Base-by-base conservation (phyloP, 1,140 invertebrate species). In the Globodera ellingtonae region DNA sequence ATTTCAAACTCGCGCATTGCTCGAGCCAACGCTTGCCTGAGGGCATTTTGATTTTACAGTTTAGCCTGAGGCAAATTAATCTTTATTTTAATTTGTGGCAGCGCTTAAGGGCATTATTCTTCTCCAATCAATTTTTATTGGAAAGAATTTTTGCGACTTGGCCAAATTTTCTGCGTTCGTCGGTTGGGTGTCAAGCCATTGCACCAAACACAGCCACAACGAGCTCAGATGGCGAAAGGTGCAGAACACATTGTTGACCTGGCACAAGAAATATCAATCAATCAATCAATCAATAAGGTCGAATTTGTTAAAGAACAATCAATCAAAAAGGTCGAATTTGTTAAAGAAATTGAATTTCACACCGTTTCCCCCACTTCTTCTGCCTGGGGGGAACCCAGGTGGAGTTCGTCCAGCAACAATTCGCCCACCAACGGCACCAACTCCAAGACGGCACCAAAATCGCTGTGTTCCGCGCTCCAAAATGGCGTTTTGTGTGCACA, bases 121-220 rank as follows among this genome's bases (percentile, higher is more conserved):
- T 35, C 35, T 35, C 24, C 24, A 52, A 52, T 52, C 24, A 52
- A 52, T 52, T 52, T 52, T 52, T 24, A 24, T 0, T 52, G 7
- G 50, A 9, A 5, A 52, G 1, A 9, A 9, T 50, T 50, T 50
- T 50, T 52, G 50, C 4, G 7, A 62, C 56, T 62, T 62, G 10
- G 56, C 56, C 5, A 15, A 62, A 62, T 62, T 62, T 62, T 62
- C 56, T 18, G 10, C 56, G 3, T n/a, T 1, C 15, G 50, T 62
- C 70, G 85, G 82, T 47, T 85, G 79, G 15, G 84, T 81, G 52
- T 84, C 83, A 66, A 84, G 44, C 83, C 83, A 84, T 75, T 84
- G 83, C 15, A 84, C 84, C 9, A 84, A 56, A 47, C 83, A 84
- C 13, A 84, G 48, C 73, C 84, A 83, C 50, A 84, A 15, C 50